These are phyloP conservation scores for Brachionus asplanchnoidis DNA, from an alignment of 1,140 invertebrate species.

Conservation along the genomic window DNA sequence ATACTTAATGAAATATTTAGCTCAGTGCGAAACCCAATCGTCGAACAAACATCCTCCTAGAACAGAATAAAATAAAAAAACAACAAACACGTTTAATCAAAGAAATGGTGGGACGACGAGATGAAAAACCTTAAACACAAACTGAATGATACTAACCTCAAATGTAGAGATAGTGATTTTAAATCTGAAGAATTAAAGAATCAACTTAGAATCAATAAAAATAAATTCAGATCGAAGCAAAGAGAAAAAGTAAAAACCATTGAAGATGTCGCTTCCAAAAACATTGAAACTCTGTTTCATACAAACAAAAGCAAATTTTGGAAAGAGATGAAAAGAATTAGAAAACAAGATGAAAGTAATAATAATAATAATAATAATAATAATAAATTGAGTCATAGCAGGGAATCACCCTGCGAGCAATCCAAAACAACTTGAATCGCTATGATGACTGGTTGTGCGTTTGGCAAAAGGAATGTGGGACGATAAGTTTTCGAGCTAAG, in stretches of 20 bases:
- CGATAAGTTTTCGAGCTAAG: too few relatives aligned
- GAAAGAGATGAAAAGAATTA: too few relatives aligned
- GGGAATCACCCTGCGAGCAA: too few relatives aligned
- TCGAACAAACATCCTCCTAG: neutral
- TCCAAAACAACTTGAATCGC: too few relatives aligned
- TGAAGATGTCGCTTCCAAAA: neutral
- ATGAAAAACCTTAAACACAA: neutral
- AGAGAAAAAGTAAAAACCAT: neutral
- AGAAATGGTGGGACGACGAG: conserved; percentile 1
- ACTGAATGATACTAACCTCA: neutral
- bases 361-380: too few relatives aligned
- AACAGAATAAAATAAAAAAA: neutral
- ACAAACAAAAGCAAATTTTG: too few relatives aligned
- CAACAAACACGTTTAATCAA: neutral
- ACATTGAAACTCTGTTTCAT: too few relatives aligned
- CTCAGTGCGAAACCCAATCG: neutral
- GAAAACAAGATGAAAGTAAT: too few relatives aligned
- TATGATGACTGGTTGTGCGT: too few relatives aligned
- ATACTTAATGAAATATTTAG: neutral
- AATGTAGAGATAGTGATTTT: neutral
- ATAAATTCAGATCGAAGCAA: neutral
- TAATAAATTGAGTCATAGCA: too few relatives aligned
- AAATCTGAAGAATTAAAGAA: neutral
- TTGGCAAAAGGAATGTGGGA: too few relatives aligned
- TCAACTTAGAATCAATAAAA: neutral